Evolutionary conservation across 2,797 vertebrate genomes (phyloP).

Genomic region (Atherinosoma microstoma): DNA sequence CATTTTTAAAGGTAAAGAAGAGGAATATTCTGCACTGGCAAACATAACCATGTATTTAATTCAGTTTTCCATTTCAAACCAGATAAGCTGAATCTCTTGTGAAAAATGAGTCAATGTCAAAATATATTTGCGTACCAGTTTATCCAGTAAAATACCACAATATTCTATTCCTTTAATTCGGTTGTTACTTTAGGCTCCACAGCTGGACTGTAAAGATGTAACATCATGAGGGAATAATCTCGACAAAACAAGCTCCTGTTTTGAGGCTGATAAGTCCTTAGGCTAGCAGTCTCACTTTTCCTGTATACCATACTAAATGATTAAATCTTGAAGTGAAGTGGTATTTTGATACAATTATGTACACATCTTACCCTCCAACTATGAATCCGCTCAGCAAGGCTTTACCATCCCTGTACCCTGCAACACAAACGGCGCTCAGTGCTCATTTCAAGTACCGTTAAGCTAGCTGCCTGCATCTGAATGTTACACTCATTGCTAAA

Average conservation of each 20-base stretch:
- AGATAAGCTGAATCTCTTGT: not conserved
- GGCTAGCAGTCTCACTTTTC: not conserved
- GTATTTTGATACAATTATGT: not conserved
- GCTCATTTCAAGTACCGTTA: not conserved
- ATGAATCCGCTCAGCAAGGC: conserved; percentile 47
- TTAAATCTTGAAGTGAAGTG: not conserved
- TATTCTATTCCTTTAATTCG: too few species aligned
- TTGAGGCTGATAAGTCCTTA: not conserved
- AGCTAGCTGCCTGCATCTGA: conserved; percentile 13
- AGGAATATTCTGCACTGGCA: not conserved
- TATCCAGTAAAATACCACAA: too few species aligned
- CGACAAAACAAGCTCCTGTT: too few species aligned
- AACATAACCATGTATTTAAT: too few species aligned
- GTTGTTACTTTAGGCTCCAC: too few species aligned
- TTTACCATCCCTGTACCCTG: conserved; percentile 57
- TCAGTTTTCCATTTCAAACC: not conserved
- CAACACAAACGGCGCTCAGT: conserved; percentile 38
- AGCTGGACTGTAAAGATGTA: too few species aligned
- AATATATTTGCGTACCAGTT: too few species aligned
- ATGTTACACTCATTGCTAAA: too few species aligned
- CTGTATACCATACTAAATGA: not conserved
- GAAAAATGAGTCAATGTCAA: too few species aligned
- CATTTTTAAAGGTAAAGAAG: not conserved
- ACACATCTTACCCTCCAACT: conserved; percentile 63
- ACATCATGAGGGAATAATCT: too few species aligned